These are phyloP conservation scores for Cheracebus regulus DNA, from an alignment of 2,797 vertebrate species.

Conservation along the genomic window DNA sequence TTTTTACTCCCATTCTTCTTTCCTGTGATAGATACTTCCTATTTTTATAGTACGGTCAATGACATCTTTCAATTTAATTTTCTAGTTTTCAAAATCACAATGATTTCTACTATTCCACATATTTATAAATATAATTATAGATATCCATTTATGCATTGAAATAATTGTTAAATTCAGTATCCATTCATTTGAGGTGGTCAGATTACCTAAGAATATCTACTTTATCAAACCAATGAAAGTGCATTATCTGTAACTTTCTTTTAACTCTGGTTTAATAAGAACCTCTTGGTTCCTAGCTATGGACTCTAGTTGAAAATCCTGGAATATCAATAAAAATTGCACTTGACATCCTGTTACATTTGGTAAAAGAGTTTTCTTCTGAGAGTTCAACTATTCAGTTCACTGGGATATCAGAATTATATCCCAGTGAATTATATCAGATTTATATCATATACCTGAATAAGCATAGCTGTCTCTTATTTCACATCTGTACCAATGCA, in stretches of 20 bases:
- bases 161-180: neutral
- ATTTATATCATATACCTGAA: neutral
- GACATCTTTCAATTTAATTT: neutral
- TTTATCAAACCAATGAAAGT: neutral
- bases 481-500: neutral
- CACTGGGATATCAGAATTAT: neutral
- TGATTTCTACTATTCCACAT: neutral
- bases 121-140: neutral
- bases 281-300: neutral
- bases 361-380: neutral
- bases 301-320: neutral
- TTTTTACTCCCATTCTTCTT: neutral
- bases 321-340: neutral
- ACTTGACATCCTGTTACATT: neutral
- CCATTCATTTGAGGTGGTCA: neutral
- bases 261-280: neutral
- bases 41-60: neutral
- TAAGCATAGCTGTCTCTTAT: neutral
- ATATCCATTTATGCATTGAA: neutral
- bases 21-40: neutral
- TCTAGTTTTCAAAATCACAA: neutral
- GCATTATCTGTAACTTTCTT: neutral
- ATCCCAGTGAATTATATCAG: neutral
- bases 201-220: neutral
- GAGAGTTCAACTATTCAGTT: neutral